Conservation (phyloP, 2,113 vertebrate genomes). For the Alethe castanea region DNA sequence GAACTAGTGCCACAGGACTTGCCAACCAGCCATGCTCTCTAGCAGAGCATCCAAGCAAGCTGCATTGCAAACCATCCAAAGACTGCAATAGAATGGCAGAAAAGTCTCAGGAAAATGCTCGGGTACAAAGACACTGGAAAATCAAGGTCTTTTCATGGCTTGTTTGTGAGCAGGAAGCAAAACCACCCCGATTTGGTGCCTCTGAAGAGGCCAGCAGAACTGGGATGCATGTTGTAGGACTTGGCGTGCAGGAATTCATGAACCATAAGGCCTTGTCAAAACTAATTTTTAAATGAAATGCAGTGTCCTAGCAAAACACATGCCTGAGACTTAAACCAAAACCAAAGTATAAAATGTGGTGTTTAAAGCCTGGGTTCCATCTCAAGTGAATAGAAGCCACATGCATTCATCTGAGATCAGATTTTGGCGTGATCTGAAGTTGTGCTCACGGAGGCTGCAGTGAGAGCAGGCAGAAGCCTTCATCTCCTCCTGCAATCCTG, state of each 20-base stretch:
- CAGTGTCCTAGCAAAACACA: conserved; percentile 29
- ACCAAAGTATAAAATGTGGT: neutral
- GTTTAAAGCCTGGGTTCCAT: conserved; percentile 18
- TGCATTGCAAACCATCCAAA: neutral
- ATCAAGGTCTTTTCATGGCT: neutral
- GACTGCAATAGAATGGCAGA: neutral
- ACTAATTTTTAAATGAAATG: conserved; percentile 42
- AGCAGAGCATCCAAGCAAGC: neutral
- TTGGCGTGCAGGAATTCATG: conserved; percentile 6
- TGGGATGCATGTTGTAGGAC: neutral
- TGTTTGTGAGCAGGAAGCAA: neutral
- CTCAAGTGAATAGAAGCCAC: conserved; percentile 37
- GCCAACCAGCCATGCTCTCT: neutral
- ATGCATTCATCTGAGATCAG: conserved; percentile 23
- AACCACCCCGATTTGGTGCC: neutral
- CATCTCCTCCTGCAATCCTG: neutral
- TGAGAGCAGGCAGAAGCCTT: neutral
- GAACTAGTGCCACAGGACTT: neutral
- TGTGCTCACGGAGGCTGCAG: neutral
- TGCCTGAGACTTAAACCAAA: conserved; percentile 30
- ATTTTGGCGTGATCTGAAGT: neutral
- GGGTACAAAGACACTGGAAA: neutral
- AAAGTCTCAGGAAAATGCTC: neutral
- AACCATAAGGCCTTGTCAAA: conserved; percentile 27
- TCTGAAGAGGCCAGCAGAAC: neutral